Conservation (phyloP, 2,888 invertebrate species). For the Sceliomorpha sp. region DNA sequence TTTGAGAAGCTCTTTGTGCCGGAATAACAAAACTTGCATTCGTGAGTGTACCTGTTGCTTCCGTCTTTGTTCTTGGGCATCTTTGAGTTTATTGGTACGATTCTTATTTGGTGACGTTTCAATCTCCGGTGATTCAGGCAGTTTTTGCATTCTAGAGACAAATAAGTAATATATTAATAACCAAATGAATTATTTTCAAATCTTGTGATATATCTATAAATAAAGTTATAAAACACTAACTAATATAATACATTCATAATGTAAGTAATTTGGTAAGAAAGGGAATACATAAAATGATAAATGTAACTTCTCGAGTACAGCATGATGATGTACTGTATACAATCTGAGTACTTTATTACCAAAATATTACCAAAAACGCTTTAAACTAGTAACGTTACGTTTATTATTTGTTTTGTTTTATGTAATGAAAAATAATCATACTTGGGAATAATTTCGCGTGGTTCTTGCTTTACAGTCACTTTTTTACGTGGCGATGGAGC, state of each 20-base stretch:
- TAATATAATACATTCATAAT: too few relatives aligned
- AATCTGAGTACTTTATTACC: too few relatives aligned
- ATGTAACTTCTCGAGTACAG: too few relatives aligned
- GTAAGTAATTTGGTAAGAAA: too few relatives aligned
- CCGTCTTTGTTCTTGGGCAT: constrained; percentile 82
- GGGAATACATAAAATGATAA: too few relatives aligned
- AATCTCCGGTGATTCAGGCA: constrained; percentile 66
- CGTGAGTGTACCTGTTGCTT: constrained; percentile 82
- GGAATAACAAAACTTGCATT: constrained; percentile 88
- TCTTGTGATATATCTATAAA: neutral
- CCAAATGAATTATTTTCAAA: neutral
- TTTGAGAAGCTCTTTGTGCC: constrained; percentile 95
- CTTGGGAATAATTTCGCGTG: constrained; percentile 36
- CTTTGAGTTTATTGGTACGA: constrained; percentile 77
- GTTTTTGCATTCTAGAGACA: constrained; percentile 66
- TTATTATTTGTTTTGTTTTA: neutral
- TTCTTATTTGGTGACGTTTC: constrained; percentile 71
- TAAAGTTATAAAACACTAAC: too few relatives aligned
- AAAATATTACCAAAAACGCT: too few relatives aligned
- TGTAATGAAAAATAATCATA: constrained; percentile 16
- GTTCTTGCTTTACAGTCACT: constrained; percentile 36
- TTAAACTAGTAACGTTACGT: too few relatives aligned
- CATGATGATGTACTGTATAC: too few relatives aligned
- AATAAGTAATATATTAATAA: too few relatives aligned
- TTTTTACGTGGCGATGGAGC: constrained; percentile 67